phyloP scores from a whole-genome alignment of 2,888 invertebrate species.

The Dynastes hyllus region DNA sequence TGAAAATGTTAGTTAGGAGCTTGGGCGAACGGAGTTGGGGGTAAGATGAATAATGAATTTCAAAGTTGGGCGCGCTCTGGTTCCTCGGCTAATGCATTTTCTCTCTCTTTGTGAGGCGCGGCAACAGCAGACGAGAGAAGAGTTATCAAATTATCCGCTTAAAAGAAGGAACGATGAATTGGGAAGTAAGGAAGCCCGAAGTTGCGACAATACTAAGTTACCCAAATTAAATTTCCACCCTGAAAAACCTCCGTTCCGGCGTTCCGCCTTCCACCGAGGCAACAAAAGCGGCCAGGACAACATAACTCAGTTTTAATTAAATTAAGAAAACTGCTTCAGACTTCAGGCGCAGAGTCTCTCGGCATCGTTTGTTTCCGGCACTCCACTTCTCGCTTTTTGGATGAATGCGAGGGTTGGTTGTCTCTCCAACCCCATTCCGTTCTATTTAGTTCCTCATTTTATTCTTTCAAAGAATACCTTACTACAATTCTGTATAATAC shows the following conservation, averaged over 20 bases:
- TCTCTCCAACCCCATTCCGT: too few species aligned
- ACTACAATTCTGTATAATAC: too few species aligned
- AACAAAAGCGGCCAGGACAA: constrained; percentile 49
- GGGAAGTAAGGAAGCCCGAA: constrained; percentile 57
- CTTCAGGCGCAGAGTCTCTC: background rate
- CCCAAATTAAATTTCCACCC: constrained; percentile 67
- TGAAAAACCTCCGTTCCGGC: constrained; percentile 59
- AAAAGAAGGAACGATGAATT: constrained; percentile 54
- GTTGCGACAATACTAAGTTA: constrained; percentile 68
- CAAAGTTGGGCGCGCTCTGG: constrained; percentile 50
- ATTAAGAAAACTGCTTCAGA: constrained; percentile 61
- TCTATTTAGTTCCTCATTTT: too few species aligned
- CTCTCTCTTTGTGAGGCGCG: background rate
- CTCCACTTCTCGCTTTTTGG: background rate
- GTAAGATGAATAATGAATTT: constrained; percentile 57
- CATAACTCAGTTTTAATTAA: constrained; percentile 65
- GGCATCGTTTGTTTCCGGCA: constrained; percentile 11
- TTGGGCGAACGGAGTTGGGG: too few species aligned
- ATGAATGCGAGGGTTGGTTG: background rate
- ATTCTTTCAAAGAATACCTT: too few species aligned
- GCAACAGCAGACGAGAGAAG: constrained; percentile 53
- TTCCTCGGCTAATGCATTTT: constrained; percentile 1
- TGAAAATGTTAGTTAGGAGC: constrained; percentile 44
- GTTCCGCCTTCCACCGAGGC: background rate
- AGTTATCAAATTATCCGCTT: constrained; percentile 62